Evolutionary conservation across 2,113 vertebrate genomes (phyloP), one percentile per base, ranked within the genome.

Genomic region (Pao palembangensis): DNA sequence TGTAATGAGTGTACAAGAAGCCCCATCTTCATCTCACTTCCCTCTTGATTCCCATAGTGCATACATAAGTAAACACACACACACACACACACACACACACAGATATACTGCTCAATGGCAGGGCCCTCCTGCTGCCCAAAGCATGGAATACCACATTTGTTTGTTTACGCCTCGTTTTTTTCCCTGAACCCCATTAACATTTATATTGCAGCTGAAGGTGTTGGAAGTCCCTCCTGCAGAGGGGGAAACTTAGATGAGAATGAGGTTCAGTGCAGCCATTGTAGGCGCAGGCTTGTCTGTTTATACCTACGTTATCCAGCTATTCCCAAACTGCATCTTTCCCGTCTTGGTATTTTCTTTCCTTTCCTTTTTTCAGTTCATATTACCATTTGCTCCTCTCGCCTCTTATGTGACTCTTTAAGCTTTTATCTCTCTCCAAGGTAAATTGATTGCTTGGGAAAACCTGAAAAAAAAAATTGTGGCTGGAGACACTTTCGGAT

Each of bases 131-230:
- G 76, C 84, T 81, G 83, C 82, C 83, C 81, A 74, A 85, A 83
- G 77, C 83, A 84, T 79, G 81, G 86, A 85, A 85, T 76, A 83
- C 77, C 79, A 86, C 85, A 87, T 89, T 88, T 87, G 87, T 90
- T 90, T 90, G 86, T 90, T 90, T 90, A 87, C 82, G 82, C 81
- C 80, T 87, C 69, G 77, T 88, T 89, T 87, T 85, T 87, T 85
- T 78, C 77, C 79, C 87, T 90, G 88, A 90, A 89, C 90, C 88
- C 89, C 85, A 90, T 91, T 91, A 91, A 91, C 90, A 91, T 91
- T 91, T 91, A 90, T 90, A 91, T 90, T 89, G 88, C 85, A 85
- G 86, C 85, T 84, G 85, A 89, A 88, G 85, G 85, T 88, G 85
- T 81, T 85, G 85, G 80, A 87, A 88, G 85, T 88, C 84, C 85